Base-by-base conservation (phyloP, 2,888 invertebrate species). In the Cantharis flavilabris region DNA sequence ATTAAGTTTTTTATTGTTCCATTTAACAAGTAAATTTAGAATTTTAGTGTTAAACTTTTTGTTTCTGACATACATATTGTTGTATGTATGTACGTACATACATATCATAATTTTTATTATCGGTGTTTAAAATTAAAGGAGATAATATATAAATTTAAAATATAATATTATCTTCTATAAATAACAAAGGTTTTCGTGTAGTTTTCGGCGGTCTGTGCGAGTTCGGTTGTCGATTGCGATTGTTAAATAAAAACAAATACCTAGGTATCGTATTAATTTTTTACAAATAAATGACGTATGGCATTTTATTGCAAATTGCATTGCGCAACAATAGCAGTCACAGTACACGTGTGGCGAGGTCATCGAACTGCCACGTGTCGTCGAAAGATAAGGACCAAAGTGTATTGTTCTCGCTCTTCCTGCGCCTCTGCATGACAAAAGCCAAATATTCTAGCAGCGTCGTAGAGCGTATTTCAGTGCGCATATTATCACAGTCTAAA, bases 321-420 rank as follows among this genome's bases (percentile, higher is more conserved):
- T 83, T 83, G 81, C 83, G 81, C 82, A 83, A 81, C 80, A 80
- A 80, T 81, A 77, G 75, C 76, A 73, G 71, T 67, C 65, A 67
- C 23, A 26, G 20, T 76, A 84, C 85, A 84, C 84, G 85, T 84
- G 84, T 83, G 80, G 82, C 80, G 83, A 83, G 85, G 85, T 85
- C 85, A 83, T 83, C 84, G 85, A 84, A 84, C 85, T 80, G 84
- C 83, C 85, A 85, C 85, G 85, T 85, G 85, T 85, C 85, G 79
- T 26, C 70, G 83, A 78, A 80, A 76, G 78, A 84, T 80, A 75
- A 83, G 82, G 84, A 83, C 67, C 73, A 62, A 69, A 18, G 63
- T 49, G 33, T 49, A n/a, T 20, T 63, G 62, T 18, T 77, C 81
- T 81, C 82, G 73, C 79, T 80, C 82, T 49, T 49, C 49, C 49